Conservation (phyloP, 2,113 vertebrate genomes). For the Lonchura striata region DNA sequence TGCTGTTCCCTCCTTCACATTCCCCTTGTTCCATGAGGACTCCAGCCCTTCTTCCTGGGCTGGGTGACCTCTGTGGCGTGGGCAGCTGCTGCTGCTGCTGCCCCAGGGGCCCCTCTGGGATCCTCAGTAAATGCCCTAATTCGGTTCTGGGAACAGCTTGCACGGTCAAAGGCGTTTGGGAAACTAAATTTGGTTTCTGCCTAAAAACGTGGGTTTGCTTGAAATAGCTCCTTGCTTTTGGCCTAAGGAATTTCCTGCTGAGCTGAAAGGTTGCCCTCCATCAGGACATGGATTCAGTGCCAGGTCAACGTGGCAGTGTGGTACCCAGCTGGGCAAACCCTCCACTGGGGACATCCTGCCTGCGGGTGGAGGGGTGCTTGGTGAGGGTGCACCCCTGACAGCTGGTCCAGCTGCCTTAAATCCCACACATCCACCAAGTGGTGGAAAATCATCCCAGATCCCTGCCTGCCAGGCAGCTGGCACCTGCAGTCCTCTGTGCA, state of each 20-base stretch:
- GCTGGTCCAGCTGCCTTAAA: neutral
- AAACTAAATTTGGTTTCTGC: slow-evolving; percentile 17
- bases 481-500: neutral
- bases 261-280: neutral
- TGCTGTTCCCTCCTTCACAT: neutral
- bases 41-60: neutral
- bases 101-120: neutral
- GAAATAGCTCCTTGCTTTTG: slow-evolving; percentile 14
- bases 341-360: neutral
- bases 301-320: neutral
- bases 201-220: neutral
- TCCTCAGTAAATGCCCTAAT: neutral
- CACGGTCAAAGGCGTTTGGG: neutral
- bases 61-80: rapidly evolving
- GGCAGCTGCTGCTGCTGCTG: neutral
- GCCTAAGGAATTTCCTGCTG: neutral
- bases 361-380: rapidly evolving
- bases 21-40: rapidly evolving
- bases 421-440: neutral
- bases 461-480: neutral
- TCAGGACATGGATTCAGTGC: rapidly evolving
- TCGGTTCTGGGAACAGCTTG: neutral
- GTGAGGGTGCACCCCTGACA: too few relatives aligned
- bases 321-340: neutral
- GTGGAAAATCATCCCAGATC: neutral